A percentile compares a stretch with the other conserved stretches of the same genome.
These are phyloP conservation scores for Bombus haemorrhoidalis DNA, from an alignment of 1,140 invertebrate species.

Conservation along the genomic window DNA sequence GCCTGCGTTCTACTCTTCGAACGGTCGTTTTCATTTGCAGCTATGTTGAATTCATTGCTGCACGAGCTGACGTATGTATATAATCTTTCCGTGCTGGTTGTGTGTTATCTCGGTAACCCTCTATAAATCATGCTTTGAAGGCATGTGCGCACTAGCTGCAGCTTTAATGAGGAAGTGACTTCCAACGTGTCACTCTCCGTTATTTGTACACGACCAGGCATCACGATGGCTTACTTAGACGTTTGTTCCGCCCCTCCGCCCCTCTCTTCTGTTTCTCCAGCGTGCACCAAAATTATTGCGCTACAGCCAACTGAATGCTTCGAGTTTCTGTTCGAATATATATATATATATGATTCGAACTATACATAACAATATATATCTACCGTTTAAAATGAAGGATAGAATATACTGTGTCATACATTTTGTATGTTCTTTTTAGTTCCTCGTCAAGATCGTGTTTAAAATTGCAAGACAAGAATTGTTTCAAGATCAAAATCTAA, in stretches of 20 bases:
- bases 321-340: too few species aligned
- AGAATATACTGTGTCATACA: too few species aligned
- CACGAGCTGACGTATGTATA: background rate
- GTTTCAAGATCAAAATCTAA: background rate
- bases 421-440: too few species aligned
- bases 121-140: constrained; percentile 49
- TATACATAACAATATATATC: too few species aligned
- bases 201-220: constrained; percentile 20
- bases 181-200: constrained; percentile 43
- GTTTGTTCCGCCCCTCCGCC: background rate
- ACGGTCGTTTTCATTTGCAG: background rate
- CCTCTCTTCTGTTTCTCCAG: background rate
- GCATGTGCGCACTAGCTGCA: constrained; percentile 3
- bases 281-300: background rate
- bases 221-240: background rate
- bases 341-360: too few species aligned
- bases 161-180: constrained; percentile 69
- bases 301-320: background rate
- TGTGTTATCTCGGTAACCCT: constrained; percentile 13
- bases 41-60: background rate
- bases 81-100: constrained; percentile 21
- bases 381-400: too few species aligned
- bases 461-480: background rate
- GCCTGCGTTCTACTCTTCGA: background rate
- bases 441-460: too few species aligned